phyloP scores from a whole-genome alignment of 1,140 invertebrate species.

The Drosophila ercepeae region DNA sequence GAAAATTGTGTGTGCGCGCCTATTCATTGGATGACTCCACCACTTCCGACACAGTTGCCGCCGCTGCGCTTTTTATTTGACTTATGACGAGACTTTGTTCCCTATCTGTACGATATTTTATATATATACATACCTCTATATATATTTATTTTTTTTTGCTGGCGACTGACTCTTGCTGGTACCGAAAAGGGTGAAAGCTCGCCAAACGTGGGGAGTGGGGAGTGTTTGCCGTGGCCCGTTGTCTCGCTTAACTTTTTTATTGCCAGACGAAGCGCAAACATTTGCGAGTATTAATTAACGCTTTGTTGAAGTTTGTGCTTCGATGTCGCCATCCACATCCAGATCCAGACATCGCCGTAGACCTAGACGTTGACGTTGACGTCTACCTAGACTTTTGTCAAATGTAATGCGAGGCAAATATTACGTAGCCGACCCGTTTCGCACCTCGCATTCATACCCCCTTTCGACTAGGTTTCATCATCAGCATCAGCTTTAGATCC shows the following conservation, averaged over 20 bases:
- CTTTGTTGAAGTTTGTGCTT: slow-evolving; percentile 81
- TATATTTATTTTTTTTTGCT: neutral
- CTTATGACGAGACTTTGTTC: slow-evolving; percentile 73
- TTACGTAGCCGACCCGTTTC: slow-evolving; percentile 67
- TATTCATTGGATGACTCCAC: slow-evolving; percentile 69
- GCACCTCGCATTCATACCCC: slow-evolving; percentile 11
- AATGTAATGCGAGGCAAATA: slow-evolving; percentile 48
- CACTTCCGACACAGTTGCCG: slow-evolving; percentile 55
- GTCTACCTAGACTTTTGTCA: slow-evolving; percentile 43
- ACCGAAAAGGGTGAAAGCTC: slow-evolving; percentile 6
- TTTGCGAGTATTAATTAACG: slow-evolving; percentile 82
- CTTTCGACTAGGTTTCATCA: neutral
- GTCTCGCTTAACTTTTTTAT: slow-evolving; percentile 81
- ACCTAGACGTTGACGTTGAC: slow-evolving; percentile 37
- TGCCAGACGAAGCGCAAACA: slow-evolving; percentile 80
- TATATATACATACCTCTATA: neutral
- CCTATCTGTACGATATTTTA: slow-evolving; percentile 27
- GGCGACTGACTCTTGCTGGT: slow-evolving; percentile 38
- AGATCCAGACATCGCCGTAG: slow-evolving; percentile 44
- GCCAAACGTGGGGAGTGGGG: neutral
- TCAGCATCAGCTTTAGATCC: slow-evolving; percentile 24
- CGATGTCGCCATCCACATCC: slow-evolving; percentile 59
- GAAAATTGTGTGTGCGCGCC: slow-evolving; percentile 66
- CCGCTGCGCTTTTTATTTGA: slow-evolving; percentile 77
- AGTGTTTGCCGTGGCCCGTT: slow-evolving; percentile 55